Evolutionary conservation across 2,888 invertebrate genomes (phyloP).

Genomic region (Agrochola circellaris): DNA sequence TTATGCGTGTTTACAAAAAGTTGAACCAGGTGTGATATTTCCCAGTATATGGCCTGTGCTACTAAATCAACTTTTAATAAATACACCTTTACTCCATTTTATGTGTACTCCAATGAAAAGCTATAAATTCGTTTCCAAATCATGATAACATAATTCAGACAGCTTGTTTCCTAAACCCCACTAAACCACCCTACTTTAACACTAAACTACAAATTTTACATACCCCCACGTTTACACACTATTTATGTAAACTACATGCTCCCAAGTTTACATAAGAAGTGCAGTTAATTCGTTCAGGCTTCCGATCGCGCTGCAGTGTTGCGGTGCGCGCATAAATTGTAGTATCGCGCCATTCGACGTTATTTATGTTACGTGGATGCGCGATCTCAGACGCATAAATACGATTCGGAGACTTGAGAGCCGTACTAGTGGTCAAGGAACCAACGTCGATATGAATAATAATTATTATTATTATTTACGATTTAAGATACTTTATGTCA

Average conservation of each 20-base stretch:
- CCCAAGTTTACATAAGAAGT: constrained; percentile 43
- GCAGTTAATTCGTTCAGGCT: constrained; percentile 51
- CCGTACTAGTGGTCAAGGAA: constrained; percentile 53
- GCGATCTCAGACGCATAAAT: constrained; percentile 85
- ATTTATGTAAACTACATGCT: constrained; percentile 30
- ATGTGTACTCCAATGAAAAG: not conserved
- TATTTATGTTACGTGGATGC: constrained; percentile 77
- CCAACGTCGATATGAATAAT: not conserved
- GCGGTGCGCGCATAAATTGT: constrained; percentile 75
- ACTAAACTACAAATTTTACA: constrained; percentile 40
- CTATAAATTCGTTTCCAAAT: constrained; percentile 39
- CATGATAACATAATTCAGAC: constrained; percentile 39
- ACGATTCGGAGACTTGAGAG: constrained; percentile 67
- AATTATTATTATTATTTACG: not conserved
- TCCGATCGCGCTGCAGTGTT: constrained; percentile 58
- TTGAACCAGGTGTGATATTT: not conserved
- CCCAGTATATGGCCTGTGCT: not conserved
- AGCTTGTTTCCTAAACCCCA: constrained; percentile 29
- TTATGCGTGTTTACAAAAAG: not conserved
- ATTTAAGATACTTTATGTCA: not conserved
- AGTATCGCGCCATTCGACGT: constrained; percentile 78
- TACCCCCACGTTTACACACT: constrained; percentile 24
- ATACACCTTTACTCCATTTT: not conserved
- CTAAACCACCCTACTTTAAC: constrained; percentile 7
- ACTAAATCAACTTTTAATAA: not conserved